phyloP scores from a whole-genome alignment of 2,888 invertebrate genomes.

The Encarsia formosa region DNA sequence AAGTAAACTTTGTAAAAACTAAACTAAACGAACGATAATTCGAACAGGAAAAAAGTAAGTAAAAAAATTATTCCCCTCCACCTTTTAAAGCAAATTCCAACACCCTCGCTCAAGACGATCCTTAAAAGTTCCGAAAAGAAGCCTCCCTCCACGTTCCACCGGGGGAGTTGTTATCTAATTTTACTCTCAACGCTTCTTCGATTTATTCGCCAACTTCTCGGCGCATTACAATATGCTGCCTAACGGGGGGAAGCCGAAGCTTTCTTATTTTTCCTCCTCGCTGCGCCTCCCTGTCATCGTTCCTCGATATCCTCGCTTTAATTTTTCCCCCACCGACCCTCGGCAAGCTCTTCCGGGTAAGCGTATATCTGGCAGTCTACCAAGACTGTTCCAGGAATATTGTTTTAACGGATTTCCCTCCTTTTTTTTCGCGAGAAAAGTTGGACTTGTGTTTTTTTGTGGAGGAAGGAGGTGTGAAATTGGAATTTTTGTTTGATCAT shows the following conservation, averaged over 20 bases:
- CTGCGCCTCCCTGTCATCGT: slow-evolving; percentile 24
- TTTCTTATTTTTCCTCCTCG: slow-evolving; percentile 1
- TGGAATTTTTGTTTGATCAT: too few species aligned
- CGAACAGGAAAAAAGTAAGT: too few species aligned
- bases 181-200: slow-evolving; percentile 53
- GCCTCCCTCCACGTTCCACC: slow-evolving; percentile 32
- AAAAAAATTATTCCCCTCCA: too few species aligned
- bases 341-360: neutral
- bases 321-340: slow-evolving; percentile 7
- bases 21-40: too few species aligned
- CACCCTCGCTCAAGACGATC: too few species aligned
- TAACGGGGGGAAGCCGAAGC: slow-evolving; percentile 8
- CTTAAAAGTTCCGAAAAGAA: slow-evolving; percentile 45
- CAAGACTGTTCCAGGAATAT: slow-evolving; percentile 10
- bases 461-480: too few species aligned
- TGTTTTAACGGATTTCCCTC: slow-evolving; percentile 15
- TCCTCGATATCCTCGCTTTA: slow-evolving; percentile 24
- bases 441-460: neutral
- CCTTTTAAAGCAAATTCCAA: too few species aligned
- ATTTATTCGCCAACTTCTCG: slow-evolving; percentile 52
- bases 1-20: too few species aligned
- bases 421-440: neutral
- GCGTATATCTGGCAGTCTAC: slow-evolving; percentile 16
- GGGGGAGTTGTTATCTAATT: slow-evolving; percentile 52
- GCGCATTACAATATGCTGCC: slow-evolving; percentile 51